phyloP scores from a whole-genome alignment of 1,140 invertebrate species.

The Platyscapa corneri region DNA sequence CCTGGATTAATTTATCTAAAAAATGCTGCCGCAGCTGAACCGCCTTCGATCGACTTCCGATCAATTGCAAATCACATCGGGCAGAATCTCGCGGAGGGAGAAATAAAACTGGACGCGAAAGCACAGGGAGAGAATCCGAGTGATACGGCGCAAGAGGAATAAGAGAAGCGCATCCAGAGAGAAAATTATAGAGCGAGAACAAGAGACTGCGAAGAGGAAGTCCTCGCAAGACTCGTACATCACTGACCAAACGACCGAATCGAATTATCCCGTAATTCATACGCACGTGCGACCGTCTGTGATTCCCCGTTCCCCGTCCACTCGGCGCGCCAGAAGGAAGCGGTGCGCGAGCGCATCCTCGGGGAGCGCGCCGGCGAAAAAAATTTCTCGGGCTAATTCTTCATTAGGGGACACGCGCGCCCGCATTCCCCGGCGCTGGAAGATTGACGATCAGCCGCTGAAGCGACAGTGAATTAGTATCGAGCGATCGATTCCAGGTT shows the following conservation, averaged over 20 bases:
- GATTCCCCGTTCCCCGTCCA: neutral
- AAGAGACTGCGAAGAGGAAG: neutral
- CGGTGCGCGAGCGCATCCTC: constrained; percentile 7
- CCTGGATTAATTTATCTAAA: too few relatives aligned
- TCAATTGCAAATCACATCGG: neutral
- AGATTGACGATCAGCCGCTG: constrained; percentile 3
- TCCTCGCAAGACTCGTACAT: constrained; percentile 21
- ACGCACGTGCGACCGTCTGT: constrained; percentile 32
- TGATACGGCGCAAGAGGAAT: neutral
- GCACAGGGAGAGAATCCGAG: neutral
- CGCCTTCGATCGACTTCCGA: neutral
- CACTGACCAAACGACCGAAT: neutral
- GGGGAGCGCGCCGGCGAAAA: neutral
- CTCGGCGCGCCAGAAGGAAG: too few relatives aligned
- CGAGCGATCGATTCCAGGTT: neutral
- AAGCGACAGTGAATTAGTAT: constrained; percentile 8
- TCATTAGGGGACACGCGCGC: neutral
- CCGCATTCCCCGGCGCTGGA: constrained; percentile 40
- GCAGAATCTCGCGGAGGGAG: too few relatives aligned
- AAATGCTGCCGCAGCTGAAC: too few relatives aligned
- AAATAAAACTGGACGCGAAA: too few relatives aligned
- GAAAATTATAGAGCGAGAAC: neutral
- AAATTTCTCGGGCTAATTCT: neutral
- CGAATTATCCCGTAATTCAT: constrained; percentile 46
- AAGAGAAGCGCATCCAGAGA: neutral